Evolutionary conservation across 2,113 vertebrate genomes (phyloP).

Genomic region (Phrynocephalus versicolor): DNA sequence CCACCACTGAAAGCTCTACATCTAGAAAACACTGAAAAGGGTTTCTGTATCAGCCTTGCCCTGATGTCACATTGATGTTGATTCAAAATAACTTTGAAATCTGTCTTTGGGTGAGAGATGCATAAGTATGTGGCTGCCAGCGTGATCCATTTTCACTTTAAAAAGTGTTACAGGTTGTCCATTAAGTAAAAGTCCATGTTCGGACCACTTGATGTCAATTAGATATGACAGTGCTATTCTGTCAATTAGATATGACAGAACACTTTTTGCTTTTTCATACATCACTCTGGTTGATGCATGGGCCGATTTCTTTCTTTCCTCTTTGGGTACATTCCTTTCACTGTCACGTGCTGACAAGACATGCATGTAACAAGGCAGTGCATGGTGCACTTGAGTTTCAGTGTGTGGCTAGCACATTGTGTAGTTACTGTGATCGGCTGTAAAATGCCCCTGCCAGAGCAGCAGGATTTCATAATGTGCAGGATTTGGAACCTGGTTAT

Average conservation of each 20-base stretch:
- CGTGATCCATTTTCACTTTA: not conserved
- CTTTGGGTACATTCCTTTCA: not conserved
- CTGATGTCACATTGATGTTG: too few species aligned
- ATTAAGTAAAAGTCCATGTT: not conserved
- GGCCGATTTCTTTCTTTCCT: not conserved
- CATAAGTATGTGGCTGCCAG: slow-evolving; percentile 9
- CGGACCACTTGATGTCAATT: not conserved
- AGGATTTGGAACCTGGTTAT: not conserved
- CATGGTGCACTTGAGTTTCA: not conserved
- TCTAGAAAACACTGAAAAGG: too few species aligned
- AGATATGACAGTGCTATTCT: not conserved
- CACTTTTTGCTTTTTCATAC: too few species aligned
- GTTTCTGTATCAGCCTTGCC: too few species aligned
- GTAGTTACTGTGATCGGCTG: not conserved
- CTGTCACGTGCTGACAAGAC: too few species aligned
- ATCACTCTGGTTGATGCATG: not conserved
- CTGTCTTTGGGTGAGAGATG: slow-evolving; percentile 6
- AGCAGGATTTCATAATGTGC: not conserved
- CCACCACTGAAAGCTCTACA: too few species aligned
- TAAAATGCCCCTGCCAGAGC: not conserved
- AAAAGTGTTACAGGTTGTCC: not conserved
- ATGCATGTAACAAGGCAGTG: not conserved
- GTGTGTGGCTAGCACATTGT: not conserved
- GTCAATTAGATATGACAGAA: not conserved
- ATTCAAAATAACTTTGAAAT: not conserved